Conservation (phyloP, 2,113 vertebrate genomes). For the Mesocricetus auratus region DNA sequence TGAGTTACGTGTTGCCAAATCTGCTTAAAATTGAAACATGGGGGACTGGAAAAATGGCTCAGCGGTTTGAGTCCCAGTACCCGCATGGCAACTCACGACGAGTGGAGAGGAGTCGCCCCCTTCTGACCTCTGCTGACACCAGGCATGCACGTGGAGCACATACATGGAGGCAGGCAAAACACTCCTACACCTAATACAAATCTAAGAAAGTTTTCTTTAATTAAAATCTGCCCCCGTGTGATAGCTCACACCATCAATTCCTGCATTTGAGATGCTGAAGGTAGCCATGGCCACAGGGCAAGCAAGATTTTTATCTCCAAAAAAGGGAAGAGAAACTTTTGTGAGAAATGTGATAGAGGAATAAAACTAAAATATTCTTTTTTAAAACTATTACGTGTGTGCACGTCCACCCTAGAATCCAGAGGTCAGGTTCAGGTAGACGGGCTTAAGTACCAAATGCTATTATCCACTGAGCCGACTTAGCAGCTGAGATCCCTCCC, state of each 20-base stretch:
- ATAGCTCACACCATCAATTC: not conserved
- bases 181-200: not conserved
- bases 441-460: not conserved
- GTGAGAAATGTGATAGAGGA: not conserved
- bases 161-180: not conserved
- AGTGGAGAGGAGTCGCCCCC: not conserved
- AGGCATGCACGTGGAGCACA: not conserved
- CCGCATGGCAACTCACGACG: not conserved
- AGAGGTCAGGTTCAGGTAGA: not conserved
- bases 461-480: not conserved
- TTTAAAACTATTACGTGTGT: not conserved
- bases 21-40: not conserved
- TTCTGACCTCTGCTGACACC: not conserved
- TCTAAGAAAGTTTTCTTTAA: no score
- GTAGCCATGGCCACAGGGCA: not conserved
- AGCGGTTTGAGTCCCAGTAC: not conserved
- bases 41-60: not conserved
- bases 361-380: not conserved
- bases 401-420: not conserved
- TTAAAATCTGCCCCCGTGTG: not conserved
- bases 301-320: not conserved
- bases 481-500: not conserved
- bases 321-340: not conserved
- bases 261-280: not conserved
- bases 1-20: not conserved